A percentile compares a stretch with the other conserved stretches of the same genome.
phyloP scores from a whole-genome alignment of 1,140 invertebrate species.

The Ephestia elutella region DNA sequence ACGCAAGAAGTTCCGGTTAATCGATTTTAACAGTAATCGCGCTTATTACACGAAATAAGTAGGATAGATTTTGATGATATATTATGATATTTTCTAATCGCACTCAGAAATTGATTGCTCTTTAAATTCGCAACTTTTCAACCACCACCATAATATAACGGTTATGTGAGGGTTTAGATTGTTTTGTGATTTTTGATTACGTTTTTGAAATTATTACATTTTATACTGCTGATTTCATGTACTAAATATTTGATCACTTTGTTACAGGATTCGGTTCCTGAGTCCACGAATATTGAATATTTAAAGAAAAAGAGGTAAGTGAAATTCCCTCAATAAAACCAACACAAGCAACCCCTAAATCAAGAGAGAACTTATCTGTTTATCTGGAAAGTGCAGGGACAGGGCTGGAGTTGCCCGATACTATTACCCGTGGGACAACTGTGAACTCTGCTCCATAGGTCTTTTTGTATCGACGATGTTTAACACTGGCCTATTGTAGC shows the following conservation, averaged over 20 bases:
- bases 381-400: background rate
- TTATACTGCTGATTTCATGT: too few species aligned
- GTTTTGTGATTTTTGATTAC: too few species aligned
- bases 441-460: slow-evolving; percentile 35
- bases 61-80: background rate
- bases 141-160: too few species aligned
- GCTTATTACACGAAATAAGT: too few species aligned
- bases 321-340: slow-evolving; percentile 3
- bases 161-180: too few species aligned
- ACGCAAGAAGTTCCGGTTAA: background rate
- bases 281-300: slow-evolving; percentile 1
- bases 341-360: background rate
- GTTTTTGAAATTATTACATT: too few species aligned
- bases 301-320: slow-evolving; percentile 22
- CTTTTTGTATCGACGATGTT: slow-evolving; percentile 34
- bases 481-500: slow-evolving; percentile 5
- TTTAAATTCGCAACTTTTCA: too few species aligned
- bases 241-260: slow-evolving; percentile 15
- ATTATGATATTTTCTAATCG: background rate
- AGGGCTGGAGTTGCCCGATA: slow-evolving; percentile 19
- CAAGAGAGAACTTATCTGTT: background rate
- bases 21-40: slow-evolving; percentile 9
- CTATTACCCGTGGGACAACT: slow-evolving; percentile 33
- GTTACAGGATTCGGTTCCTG: slow-evolving; percentile 26
- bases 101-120: background rate